These are phyloP conservation scores for Tadarida brasiliensis DNA, from an alignment of 2,797 vertebrate genomes.

Conservation along the genomic window DNA sequence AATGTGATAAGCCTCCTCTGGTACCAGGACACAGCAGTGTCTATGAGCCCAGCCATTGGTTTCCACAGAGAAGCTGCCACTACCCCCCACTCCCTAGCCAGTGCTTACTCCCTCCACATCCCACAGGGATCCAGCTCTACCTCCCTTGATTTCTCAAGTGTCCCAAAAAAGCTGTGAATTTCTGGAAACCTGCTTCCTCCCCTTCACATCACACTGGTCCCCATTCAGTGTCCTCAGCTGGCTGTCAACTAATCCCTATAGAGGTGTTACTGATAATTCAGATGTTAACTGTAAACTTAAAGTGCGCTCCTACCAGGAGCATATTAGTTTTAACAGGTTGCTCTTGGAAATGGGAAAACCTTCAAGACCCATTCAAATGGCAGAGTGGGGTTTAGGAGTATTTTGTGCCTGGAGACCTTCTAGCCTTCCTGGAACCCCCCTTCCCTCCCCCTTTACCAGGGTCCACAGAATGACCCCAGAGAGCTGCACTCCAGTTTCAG, in stretches of 20 bases:
- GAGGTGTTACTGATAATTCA: constrained; percentile 81
- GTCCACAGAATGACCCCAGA: not conserved
- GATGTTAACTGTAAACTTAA: constrained; percentile 74
- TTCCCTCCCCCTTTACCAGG: not conserved
- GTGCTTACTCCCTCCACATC: not conserved
- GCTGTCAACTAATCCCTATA: constrained; percentile 69
- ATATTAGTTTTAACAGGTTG: constrained; percentile 76
- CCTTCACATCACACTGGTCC: not conserved
- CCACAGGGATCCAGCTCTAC: not conserved
- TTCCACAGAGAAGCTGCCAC: not conserved
- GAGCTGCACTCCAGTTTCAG: not conserved
- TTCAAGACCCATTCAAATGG: constrained; percentile 63
- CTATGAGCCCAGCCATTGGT: not conserved
- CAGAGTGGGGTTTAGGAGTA: not conserved
- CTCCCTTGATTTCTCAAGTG: not conserved
- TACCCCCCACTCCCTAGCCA: too few species aligned
- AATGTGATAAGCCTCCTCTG: not conserved
- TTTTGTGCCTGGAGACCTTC: not conserved
- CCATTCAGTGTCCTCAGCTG: constrained; percentile 62
- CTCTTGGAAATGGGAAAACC: constrained; percentile 74
- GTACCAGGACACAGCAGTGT: not conserved
- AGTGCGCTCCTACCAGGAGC: constrained; percentile 70
- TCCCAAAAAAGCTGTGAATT: not conserved
- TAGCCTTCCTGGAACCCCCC: not conserved
- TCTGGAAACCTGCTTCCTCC: not conserved